A percentile compares a stretch with the other conserved stretches of the same genome.
Evolutionary conservation across 92 coral and sea anemone genomes (phyloP).

Genomic region (Zoanthus sansibaricus): DNA sequence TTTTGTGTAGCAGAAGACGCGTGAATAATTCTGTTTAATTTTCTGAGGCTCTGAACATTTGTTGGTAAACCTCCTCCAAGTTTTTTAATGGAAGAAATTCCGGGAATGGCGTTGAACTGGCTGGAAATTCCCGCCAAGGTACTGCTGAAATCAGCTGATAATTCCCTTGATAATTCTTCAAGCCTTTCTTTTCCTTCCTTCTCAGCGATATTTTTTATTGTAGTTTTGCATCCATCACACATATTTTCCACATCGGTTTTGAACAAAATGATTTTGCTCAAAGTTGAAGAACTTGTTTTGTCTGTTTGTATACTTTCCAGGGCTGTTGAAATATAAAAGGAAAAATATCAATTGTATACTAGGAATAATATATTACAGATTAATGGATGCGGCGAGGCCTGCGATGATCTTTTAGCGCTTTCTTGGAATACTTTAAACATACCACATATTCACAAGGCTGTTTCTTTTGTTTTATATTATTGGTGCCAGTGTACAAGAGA

Average conservation of each 20-base stretch:
- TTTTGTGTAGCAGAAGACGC: neutral
- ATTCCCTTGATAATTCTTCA: conserved; percentile 44
- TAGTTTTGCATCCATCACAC: conserved; percentile 72
- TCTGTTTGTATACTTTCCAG: conserved; percentile 32
- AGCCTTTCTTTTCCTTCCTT: conserved; percentile 72
- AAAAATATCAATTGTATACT: neutral
- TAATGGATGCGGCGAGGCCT: too few species aligned
- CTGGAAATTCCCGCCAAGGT: conserved; percentile 59
- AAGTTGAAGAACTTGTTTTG: conserved; percentile 6
- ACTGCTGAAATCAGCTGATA: neutral
- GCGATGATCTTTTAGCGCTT: too few species aligned
- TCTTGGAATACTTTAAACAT: too few species aligned
- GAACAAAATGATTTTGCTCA: conserved; percentile 67
- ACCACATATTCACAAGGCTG: too few species aligned
- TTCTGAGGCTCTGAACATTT: conserved; percentile 49
- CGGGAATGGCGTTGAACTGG: conserved; percentile 76
- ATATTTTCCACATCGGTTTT: conserved; percentile 72
- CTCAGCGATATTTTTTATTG: conserved; percentile 64
- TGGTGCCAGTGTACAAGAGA: too few species aligned
- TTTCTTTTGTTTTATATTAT: too few species aligned
- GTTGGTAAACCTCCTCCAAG: conserved; percentile 70
- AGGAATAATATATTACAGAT: too few species aligned
- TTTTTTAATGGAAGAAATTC: conserved; percentile 60
- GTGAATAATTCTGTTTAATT: conserved; percentile 28
- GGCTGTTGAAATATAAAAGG: neutral